Percentiles rank a stretch among this genome's conserved stretches.
phyloP scores from a whole-genome alignment of 2,797 vertebrate genomes.

The Diglossa cyanea region DNA sequence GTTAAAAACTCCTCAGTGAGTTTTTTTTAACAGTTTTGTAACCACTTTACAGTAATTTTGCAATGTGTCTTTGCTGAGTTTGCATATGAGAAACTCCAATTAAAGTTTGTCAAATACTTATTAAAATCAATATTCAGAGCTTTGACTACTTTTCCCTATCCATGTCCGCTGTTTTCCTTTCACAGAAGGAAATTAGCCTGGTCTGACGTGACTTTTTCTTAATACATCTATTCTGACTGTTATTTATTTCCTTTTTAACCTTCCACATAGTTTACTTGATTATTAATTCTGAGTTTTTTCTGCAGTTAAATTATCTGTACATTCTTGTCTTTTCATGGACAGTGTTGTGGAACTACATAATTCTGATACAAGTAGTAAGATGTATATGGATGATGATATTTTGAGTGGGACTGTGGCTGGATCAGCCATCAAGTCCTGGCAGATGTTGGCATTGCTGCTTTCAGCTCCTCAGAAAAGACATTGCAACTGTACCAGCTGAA shows the following conservation, averaged over 20 bases:
- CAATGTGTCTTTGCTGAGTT: background rate
- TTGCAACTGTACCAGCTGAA: background rate
- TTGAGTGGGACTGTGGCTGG: background rate
- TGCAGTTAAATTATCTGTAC: background rate
- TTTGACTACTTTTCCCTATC: background rate
- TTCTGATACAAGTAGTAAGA: background rate
- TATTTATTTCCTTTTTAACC: background rate
- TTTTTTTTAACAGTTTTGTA: background rate
- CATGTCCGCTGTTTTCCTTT: background rate
- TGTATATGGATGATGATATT: background rate
- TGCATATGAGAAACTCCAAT: background rate
- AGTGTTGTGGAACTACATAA: background rate
- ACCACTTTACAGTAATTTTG: background rate
- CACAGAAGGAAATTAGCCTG: background rate
- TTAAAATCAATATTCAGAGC: background rate
- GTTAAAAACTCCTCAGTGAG: background rate
- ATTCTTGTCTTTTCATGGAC: background rate
- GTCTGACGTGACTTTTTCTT: slow-evolving; percentile 12
- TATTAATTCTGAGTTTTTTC: background rate
- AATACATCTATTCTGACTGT: background rate
- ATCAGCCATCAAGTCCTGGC: background rate
- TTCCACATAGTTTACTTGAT: background rate
- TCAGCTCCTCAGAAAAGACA: background rate
- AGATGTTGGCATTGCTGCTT: background rate
- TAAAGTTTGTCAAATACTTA: background rate